phyloP scores from a whole-genome alignment of 1,140 invertebrate species.

The Globodera ellingtonae region DNA sequence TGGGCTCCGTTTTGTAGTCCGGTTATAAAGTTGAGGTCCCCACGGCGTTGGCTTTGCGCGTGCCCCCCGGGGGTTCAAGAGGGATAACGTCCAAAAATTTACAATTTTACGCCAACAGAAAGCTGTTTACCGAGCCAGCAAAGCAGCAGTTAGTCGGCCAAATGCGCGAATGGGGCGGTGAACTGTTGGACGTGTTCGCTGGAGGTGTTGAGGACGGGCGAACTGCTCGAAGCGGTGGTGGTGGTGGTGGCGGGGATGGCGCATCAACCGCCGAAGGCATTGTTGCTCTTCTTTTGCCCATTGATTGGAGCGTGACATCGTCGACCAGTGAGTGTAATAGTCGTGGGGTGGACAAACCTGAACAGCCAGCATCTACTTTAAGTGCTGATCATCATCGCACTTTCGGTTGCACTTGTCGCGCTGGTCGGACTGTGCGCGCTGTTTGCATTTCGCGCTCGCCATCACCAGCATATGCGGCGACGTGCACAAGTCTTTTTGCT shows the following conservation, averaged over 20 bases:
- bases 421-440: slow-evolving; percentile 47
- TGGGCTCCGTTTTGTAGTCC: too few relatives aligned
- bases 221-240: not conserved
- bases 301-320: slow-evolving; percentile 44
- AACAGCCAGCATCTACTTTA: not conserved
- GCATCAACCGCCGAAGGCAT: not conserved
- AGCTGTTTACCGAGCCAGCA: slow-evolving; percentile 49
- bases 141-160: slow-evolving; percentile 45
- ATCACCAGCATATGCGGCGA: slow-evolving; percentile 27
- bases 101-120: slow-evolving; percentile 34
- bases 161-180: slow-evolving; percentile 35
- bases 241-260: not conserved
- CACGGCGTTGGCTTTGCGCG: too few relatives aligned
- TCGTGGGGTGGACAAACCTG: too few relatives aligned
- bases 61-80: too few relatives aligned
- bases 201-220: slow-evolving; percentile 8
- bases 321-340: slow-evolving; percentile 4
- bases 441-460: slow-evolving; percentile 44
- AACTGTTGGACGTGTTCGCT: slow-evolving; percentile 21
- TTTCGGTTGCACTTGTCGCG: slow-evolving; percentile 42
- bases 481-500: not conserved
- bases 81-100: too few relatives aligned
- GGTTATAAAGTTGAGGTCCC: too few relatives aligned
- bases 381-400: slow-evolving; percentile 41
- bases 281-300: slow-evolving; percentile 27